Conservation (phyloP, 2,888 invertebrate genomes). For the Drosophila niveifrons region DNA sequence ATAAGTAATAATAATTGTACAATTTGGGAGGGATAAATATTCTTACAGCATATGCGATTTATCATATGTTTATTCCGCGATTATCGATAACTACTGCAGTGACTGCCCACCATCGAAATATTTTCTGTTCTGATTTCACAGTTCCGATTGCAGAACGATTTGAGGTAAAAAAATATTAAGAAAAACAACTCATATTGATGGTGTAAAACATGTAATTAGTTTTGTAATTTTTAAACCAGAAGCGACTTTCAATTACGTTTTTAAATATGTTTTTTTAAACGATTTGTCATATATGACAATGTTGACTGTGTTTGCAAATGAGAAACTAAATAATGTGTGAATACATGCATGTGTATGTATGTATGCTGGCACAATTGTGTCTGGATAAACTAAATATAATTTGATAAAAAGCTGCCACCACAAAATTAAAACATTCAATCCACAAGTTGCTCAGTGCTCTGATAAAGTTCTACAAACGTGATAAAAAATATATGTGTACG, state of each 20-base stretch:
- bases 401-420: slow-evolving; percentile 5
- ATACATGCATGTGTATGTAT: slow-evolving; percentile 24
- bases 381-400: slow-evolving; percentile 18
- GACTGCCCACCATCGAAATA: background rate
- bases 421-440: background rate
- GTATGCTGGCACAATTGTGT: slow-evolving; percentile 19
- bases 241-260: slow-evolving; percentile 11
- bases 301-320: slow-evolving; percentile 14
- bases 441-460: background rate
- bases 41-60: background rate
- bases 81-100: background rate
- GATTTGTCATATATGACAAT: slow-evolving; percentile 1
- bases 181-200: slow-evolving; percentile 21
- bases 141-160: slow-evolving; percentile 31
- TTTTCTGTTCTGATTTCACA: slow-evolving; percentile 32
- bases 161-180: slow-evolving; percentile 5
- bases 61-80: background rate
- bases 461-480: slow-evolving; percentile 2
- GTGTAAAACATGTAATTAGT: slow-evolving; percentile 46
- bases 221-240: slow-evolving; percentile 29
- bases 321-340: slow-evolving; percentile 21
- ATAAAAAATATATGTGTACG: slow-evolving; percentile 10
- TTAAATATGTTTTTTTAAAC: slow-evolving; percentile 9
- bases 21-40: background rate
- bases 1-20: too few species aligned